Evolutionary conservation across 2,113 vertebrate species (phyloP).

Genomic region (Pterophyllum scalare): DNA sequence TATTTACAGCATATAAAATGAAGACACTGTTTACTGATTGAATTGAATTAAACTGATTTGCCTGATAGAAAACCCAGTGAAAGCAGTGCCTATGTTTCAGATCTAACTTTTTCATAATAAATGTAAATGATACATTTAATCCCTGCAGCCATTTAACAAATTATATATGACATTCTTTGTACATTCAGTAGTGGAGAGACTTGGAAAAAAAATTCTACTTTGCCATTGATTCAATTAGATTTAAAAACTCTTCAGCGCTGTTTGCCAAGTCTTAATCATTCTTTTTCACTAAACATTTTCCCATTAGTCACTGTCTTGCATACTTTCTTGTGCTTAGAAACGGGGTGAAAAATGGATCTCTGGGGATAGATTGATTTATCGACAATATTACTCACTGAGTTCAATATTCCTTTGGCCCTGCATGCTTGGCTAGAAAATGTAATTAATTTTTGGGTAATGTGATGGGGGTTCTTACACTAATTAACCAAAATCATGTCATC

Average conservation of each 20-base stretch:
- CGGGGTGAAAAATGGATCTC: not conserved
- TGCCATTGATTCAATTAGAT: slow-evolving; percentile 31
- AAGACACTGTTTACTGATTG: slow-evolving; percentile 21
- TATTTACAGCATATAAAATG: slow-evolving; percentile 16
- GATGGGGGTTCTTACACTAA: slow-evolving; percentile 35
- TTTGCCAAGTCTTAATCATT: slow-evolving; percentile 40
- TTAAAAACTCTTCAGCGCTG: not conserved
- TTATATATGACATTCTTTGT: slow-evolving; percentile 19
- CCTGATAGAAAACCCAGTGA: not conserved
- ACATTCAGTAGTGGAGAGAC: not conserved
- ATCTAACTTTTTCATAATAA: slow-evolving; percentile 5
- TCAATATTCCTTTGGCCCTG: slow-evolving; percentile 8
- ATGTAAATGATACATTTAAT: not conserved
- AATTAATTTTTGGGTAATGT: slow-evolving; percentile 34
- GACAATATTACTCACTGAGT: not conserved
- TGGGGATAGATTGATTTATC: not conserved
- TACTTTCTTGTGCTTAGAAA: not conserved
- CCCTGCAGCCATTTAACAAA: slow-evolving; percentile 17
- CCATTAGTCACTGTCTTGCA: slow-evolving; percentile 20
- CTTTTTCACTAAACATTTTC: slow-evolving; percentile 46
- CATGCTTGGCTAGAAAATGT: not conserved
- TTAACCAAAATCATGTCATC: not conserved
- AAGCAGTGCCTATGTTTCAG: not conserved
- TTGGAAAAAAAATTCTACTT: slow-evolving; percentile 6
- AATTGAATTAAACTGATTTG: slow-evolving; percentile 3